Evolutionary conservation across 1,140 invertebrate genomes (phyloP).

Genomic region (Anastrepha ludens): DNA sequence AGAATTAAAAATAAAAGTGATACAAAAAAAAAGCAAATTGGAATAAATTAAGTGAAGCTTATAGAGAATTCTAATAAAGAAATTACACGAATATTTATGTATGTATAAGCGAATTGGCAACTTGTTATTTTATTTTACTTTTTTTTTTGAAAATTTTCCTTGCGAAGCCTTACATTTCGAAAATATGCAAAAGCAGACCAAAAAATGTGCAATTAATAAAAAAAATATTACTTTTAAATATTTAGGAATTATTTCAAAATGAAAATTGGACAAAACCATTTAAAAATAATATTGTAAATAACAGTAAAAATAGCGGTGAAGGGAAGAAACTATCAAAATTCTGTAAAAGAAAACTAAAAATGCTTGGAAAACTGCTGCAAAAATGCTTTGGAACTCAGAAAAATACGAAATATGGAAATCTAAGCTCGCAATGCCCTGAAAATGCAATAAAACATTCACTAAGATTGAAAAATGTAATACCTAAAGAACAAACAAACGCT

Average conservation of each 20-base stretch:
- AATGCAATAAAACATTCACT: neutral
- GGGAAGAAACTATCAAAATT: neutral
- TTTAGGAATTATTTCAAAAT: conserved; percentile 29
- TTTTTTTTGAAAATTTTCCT: conserved; percentile 16
- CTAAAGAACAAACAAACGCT: neutral
- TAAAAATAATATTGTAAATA: conserved; percentile 15
- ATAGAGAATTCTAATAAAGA: neutral
- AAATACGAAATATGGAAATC: neutral
- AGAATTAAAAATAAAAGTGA: neutral
- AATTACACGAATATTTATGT: conserved; percentile 6
- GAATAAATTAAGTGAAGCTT: neutral
- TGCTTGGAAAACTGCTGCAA: neutral
- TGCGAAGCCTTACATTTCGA: conserved; percentile 40
- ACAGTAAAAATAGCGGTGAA: neutral
- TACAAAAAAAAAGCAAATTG: neutral
- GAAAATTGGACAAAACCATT: neutral
- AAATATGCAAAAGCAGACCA: conserved; percentile 37
- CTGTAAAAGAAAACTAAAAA: neutral
- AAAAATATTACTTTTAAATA: neutral
- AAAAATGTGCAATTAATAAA: conserved; percentile 41
- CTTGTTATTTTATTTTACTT: neutral
- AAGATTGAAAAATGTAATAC: neutral
- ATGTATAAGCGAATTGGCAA: conserved; percentile 13
- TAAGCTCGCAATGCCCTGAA: neutral
- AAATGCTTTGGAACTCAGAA: neutral